Evolutionary conservation across 2,888 invertebrate genomes (phyloP), one percentile per base, ranked within the genome.

Genomic region (Parnassius orleans): DNA sequence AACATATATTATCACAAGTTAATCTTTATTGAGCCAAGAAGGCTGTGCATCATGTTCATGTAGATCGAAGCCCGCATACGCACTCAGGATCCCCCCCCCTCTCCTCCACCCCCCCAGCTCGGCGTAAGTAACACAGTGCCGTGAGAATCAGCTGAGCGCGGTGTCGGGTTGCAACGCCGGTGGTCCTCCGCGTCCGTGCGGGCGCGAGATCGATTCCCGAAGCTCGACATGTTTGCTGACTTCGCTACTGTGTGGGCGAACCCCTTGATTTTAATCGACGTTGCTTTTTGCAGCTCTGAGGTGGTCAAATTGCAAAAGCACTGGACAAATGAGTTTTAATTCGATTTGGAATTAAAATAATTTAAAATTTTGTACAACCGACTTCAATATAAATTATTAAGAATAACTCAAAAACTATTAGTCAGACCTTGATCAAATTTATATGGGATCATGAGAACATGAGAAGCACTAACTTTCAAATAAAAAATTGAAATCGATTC

Each of bases 141-240:
- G 63, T 63, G 63, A 15, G 63, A 63, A 63, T 59, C 63, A 63
- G 63, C 58, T 63, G 58, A 55, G 48, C 52, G 62, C 62, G 64
- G 64, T 60, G 57, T 64, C 64, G 43, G 50, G 57, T 64, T 53
- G 42, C 64, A 42, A 24, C 48, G 57, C 53, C 54, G 64, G 60
- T 60, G 64, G 64, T 64, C 63, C 24, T 64, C 63, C 24, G 52
- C 51, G 51, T 50, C 14, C 57, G 55, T 46, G 55, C 55, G 61
- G 61, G 48, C 54, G 50, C 54, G 56, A 24, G 51, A 33, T 61
- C 55, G 61, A 61, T 55, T 51, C 60, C 54, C 53, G 55, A 15
- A 42, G 44, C 52, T n/a, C 55, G 55, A 11, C 44, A 43, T 24
- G 55, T 55, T 55, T 44, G 55, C 46, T 55, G 19, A 43, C 43